Evolutionary conservation across 2,113 vertebrate genomes (phyloP), one percentile per base, ranked within the genome.

Genomic region (Stegostoma tigrinum): DNA sequence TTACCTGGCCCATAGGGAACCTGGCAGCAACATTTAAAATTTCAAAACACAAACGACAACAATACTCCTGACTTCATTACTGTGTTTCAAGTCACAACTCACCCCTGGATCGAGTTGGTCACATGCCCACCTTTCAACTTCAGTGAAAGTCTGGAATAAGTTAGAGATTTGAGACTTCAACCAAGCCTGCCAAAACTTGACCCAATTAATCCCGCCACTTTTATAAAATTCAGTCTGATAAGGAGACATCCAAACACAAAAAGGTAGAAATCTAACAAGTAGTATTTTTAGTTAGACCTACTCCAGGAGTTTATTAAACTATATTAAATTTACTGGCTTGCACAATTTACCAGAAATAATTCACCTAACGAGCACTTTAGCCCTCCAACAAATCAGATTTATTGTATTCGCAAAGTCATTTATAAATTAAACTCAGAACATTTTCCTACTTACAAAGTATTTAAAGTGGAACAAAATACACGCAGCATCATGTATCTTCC

Each of bases 341-440:
- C 27, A 34, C 42, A 48, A 72, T 52, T 72, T 52, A 72, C 1
- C 45, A 95, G 67, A 95, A 95, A 72, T 95, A 95, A 95, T 95
- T 72, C 94, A 95, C 6, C 30, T 93, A 93, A 93, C 19, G 14
- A 66, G 34, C 61, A 93, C 55, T 66, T 48, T 93, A 66, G 61
- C 89, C 89, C 89, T 93, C 89, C 89, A 93, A 93, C 89, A 64
- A 83, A 93, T 93, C 89, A 93, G 38, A 93, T 67, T 93, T 93
- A 93, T 93, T 93, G 94, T 70, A 48, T 68, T 27, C 70, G 45
- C 66, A 70, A 70, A 48, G 87, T 90, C 87, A 90, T 70, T 64
- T 70, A 70, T 70, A 94, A 94, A 70, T 94, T 94, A 68, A 67
- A 94, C 21, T 95, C 93, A 95, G 66, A 70, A 24, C 68, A 95